Evolutionary conservation across 2,888 invertebrate genomes (phyloP), one percentile per base, ranked within the genome.

Genomic region (Buathra laborator): DNA sequence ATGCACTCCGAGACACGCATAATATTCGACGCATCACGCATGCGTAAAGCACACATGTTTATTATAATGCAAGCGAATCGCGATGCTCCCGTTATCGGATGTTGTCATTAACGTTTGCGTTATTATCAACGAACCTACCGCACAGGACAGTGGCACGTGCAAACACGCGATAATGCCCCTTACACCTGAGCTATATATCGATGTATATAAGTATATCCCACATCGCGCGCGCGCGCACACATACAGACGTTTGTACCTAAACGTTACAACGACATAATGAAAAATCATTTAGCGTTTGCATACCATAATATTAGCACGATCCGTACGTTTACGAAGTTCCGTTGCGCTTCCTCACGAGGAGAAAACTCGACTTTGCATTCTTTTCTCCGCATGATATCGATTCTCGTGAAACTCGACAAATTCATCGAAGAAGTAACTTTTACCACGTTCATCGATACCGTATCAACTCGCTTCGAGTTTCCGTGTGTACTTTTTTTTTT

Each of bases 71-170:
- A 56, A 71, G 46, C 16, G 51, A 77, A 72, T 77, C 67, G 81
- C 67, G n/a, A 0, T 81, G 59, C 81, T 67, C 72, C 72, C 81
- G 81, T 81, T 84, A 84, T 84, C 84, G 53, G 76, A 84, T 81
- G 80, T 84, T 81, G 84, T 84, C 72, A 81, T 84, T 81, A 84
- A 81, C 81, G 84, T 81, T 84, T 66, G 62, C 44, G 2, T 59
- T 56, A 77, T 81, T 84, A 84, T 74, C 77, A 81, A 68, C 80
- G 77, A 77, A 81, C 84, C 72, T 72, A 77, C 76, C 81, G 81
- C 81, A 68, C 72, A 56, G 53, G 71, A 37, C 56, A 71, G 12
- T 43, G 43, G 53, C 56, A 71, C 53, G 71, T 71, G 53, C 56
- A 56, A 43, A 12, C 56, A 43, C 53, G 56, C 53, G 53, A 56